These are phyloP conservation scores for Protonibea diacanthus DNA, from an alignment of 2,797 vertebrate species.

Conservation along the genomic window DNA sequence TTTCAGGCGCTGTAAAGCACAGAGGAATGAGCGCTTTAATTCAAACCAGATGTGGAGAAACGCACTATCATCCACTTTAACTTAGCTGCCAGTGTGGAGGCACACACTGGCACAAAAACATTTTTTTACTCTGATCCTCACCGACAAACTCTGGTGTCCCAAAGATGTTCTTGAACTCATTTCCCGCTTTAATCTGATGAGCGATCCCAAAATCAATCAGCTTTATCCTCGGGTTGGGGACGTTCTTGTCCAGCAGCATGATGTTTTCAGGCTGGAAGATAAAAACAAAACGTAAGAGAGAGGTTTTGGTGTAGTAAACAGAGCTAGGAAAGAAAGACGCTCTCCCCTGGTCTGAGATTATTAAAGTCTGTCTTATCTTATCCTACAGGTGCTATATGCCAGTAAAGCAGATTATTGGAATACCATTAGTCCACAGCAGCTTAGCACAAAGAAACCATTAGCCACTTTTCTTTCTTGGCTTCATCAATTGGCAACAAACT, in stretches of 20 bases:
- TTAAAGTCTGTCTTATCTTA: no score
- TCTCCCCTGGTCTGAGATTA: no score
- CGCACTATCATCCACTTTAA: conserved; percentile 7
- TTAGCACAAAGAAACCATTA: not conserved
- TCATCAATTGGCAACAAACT: not conserved
- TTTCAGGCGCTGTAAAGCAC: conserved; percentile 92
- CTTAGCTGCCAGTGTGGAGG: conserved; percentile 3
- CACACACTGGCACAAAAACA: conserved; percentile 2
- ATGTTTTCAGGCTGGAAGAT: conserved; percentile 94
- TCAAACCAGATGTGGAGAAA: conserved; percentile 67
- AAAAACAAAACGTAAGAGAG: not conserved
- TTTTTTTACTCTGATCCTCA: conserved; percentile 74
- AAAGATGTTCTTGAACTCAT: conserved; percentile 99
- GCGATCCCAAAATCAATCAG: conserved; percentile 98
- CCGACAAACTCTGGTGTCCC: conserved; percentile 98
- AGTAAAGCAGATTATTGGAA: not conserved
- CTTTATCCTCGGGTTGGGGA: conserved; percentile 95
- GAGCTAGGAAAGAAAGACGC: no score
- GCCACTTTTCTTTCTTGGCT: not conserved
- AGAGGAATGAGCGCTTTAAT: conserved; percentile 62
- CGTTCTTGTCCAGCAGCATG: conserved; percentile 97
- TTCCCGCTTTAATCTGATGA: conserved; percentile 97
- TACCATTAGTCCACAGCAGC: not conserved
- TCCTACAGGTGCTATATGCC: not conserved
- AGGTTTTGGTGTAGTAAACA: not conserved